These are phyloP conservation scores for Scaptomyza montana DNA, from an alignment of 1,140 invertebrate species.

Conservation along the genomic window DNA sequence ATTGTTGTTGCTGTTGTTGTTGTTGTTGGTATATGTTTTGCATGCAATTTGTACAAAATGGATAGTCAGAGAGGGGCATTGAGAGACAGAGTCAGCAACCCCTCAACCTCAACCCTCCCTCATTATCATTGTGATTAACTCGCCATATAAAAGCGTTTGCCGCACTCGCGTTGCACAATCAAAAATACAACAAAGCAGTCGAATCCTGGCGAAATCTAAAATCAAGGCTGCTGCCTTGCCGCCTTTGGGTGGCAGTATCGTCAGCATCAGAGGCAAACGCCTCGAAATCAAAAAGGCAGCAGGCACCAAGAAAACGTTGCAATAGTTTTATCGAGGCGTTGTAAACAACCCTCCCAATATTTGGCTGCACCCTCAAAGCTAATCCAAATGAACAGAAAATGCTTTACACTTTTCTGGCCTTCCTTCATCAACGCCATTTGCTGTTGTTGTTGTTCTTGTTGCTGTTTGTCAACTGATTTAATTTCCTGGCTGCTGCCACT, in stretches of 20 bases:
- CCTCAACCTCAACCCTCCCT: slow-evolving; percentile 68
- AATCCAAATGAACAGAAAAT: slow-evolving; percentile 48
- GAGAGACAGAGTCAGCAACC: slow-evolving; percentile 24
- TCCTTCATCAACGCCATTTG: slow-evolving; percentile 45
- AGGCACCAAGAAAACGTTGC: slow-evolving; percentile 40
- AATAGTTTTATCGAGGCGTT: slow-evolving; percentile 42
- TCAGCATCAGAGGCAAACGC: slow-evolving; percentile 74
- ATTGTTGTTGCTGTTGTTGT: slow-evolving; percentile 14
- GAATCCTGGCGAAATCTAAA: slow-evolving; percentile 38
- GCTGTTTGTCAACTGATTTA: slow-evolving; percentile 79
- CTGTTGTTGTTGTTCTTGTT: slow-evolving; percentile 53
- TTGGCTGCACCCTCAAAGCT: slow-evolving; percentile 38
- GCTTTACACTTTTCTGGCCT: slow-evolving; percentile 21
- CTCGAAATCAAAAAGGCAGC: slow-evolving; percentile 83
- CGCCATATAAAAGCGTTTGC: slow-evolving; percentile 53
- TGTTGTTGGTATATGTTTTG: slow-evolving; percentile 33
- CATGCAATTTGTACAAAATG: slow-evolving; percentile 67
- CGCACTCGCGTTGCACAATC: slow-evolving; percentile 13
- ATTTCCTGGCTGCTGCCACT: slow-evolving; percentile 62
- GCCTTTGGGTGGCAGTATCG: slow-evolving; percentile 77
- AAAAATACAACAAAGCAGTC: slow-evolving; percentile 34
- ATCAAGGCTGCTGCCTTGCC: slow-evolving; percentile 27
- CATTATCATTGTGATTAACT: slow-evolving; percentile 81
- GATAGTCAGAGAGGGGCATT: background rate
- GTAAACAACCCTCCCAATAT: background rate